A percentile compares a stretch with the other conserved stretches of the same genome.
These are phyloP conservation scores for Cyprinus carpio DNA, from an alignment of 2,113 vertebrate species.

Conservation along the genomic window DNA sequence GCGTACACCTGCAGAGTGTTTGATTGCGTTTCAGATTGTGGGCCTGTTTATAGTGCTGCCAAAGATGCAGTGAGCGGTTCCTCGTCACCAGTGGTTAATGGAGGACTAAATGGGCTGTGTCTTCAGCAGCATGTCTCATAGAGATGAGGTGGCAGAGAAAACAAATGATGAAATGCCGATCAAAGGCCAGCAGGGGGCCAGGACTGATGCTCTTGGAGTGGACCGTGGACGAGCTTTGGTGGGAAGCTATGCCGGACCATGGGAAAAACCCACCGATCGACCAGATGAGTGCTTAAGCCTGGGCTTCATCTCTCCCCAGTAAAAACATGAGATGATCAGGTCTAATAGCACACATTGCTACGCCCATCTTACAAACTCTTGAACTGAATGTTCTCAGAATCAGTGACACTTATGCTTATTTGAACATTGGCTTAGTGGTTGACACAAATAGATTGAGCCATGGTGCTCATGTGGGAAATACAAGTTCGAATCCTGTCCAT, in stretches of 20 bases:
- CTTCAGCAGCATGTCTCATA: conserved; percentile 46
- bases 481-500: not conserved
- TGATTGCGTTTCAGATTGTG: conserved; percentile 49
- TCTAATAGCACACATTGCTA: conserved; percentile 4
- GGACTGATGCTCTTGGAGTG: conserved; percentile 54
- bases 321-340: conserved; percentile 45
- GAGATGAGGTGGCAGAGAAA: conserved; percentile 58
- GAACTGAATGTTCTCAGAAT: not conserved
- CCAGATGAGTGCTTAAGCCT: conserved; percentile 22
- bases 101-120: conserved; percentile 48
- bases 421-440: not conserved
- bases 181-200: conserved; percentile 49
- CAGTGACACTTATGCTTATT: not conserved
- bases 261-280: conserved; percentile 15
- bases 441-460: not conserved
- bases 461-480: not conserved
- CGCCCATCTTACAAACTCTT: conserved; percentile 16
- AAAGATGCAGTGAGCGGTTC: conserved; percentile 47
- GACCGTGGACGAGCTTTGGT: conserved; percentile 36
- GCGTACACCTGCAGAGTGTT: conserved; percentile 57
- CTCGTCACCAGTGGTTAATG: conserved; percentile 47
- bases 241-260: conserved; percentile 51
- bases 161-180: conserved; percentile 54
- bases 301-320: conserved; percentile 40
- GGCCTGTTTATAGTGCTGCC: conserved; percentile 49